Percentiles rank a stretch among this genome's conserved stretches.
Conservation (phyloP, 2,888 invertebrate species). For the Anoncus sp. region DNA sequence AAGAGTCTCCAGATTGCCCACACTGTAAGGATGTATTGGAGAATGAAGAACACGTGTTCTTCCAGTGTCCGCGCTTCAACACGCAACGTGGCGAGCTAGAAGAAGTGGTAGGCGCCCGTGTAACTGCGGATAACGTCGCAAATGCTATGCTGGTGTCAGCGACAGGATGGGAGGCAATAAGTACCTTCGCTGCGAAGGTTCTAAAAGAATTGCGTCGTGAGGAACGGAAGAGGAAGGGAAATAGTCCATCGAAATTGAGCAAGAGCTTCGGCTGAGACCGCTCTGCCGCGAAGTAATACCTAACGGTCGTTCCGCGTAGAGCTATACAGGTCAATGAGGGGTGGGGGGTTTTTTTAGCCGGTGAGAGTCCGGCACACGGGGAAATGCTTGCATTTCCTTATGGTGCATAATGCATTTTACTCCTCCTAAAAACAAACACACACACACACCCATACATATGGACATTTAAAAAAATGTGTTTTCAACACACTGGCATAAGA, state of each 20-base stretch:
- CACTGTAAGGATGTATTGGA: not conserved
- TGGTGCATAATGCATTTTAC: too few relatives aligned
- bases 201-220: not conserved
- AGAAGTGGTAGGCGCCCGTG: not conserved
- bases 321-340: conserved; percentile 5
- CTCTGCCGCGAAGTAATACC: conserved; percentile 41
- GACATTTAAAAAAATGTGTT: too few relatives aligned
- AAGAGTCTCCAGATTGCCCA: not conserved
- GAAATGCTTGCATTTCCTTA: too few relatives aligned
- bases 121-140: conserved; percentile 15
- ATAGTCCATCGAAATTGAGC: not conserved
- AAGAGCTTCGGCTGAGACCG: conserved; percentile 39
- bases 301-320: conserved; percentile 43
- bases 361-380: too few relatives aligned
- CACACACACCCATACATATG: too few relatives aligned
- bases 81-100: not conserved
- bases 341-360: conserved; percentile 40
- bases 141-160: conserved; percentile 20
- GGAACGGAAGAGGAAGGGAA: not conserved
- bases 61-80: not conserved
- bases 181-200: conserved; percentile 13
- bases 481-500: too few relatives aligned
- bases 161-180: conserved; percentile 21
- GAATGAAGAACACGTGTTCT: not conserved
- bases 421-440: too few relatives aligned